Evolutionary conservation across 1,140 invertebrate species (phyloP).

Genomic region (Acromyrmex charruanus): DNA sequence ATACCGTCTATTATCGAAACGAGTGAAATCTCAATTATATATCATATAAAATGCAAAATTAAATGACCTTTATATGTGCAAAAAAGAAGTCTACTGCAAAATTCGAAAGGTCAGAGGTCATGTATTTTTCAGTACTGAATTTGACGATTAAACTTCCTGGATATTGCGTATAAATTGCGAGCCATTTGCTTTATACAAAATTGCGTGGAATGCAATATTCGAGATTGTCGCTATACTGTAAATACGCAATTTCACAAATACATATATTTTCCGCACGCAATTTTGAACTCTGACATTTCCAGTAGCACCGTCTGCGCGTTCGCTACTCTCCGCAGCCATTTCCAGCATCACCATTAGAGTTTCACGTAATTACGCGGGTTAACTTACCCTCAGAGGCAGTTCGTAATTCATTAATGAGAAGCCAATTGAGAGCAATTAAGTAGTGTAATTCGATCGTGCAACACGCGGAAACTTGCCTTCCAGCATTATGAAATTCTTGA

Average conservation of each 20-base stretch:
- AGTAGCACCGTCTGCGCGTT: not conserved
- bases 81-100: constrained; percentile 11
- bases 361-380: constrained; percentile 21
- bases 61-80: not conserved
- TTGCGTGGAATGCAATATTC: not conserved
- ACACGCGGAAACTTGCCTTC: constrained; percentile 4
- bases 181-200: not conserved
- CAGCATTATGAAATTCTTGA: not conserved
- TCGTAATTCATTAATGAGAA: constrained; percentile 34
- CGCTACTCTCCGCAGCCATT: constrained; percentile 10
- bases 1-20: too few relatives aligned
- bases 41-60: not conserved
- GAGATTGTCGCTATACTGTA: not conserved
- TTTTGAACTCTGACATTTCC: constrained; percentile 67
- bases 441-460: constrained; percentile 20
- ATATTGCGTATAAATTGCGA: constrained; percentile 6
- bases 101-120: constrained; percentile 16
- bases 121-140: constrained; percentile 9
- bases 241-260: constrained; percentile 29
- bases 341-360: constrained; percentile 49
- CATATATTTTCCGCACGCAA: constrained; percentile 26
- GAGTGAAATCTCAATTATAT: too few relatives aligned
- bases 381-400: constrained; percentile 7
- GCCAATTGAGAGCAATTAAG: constrained; percentile 53
- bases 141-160: constrained; percentile 5